A percentile compares a stretch with the other conserved stretches of the same genome.
phyloP scores from a whole-genome alignment of 2,113 vertebrate species.

The Dicrurus megarhynchus region DNA sequence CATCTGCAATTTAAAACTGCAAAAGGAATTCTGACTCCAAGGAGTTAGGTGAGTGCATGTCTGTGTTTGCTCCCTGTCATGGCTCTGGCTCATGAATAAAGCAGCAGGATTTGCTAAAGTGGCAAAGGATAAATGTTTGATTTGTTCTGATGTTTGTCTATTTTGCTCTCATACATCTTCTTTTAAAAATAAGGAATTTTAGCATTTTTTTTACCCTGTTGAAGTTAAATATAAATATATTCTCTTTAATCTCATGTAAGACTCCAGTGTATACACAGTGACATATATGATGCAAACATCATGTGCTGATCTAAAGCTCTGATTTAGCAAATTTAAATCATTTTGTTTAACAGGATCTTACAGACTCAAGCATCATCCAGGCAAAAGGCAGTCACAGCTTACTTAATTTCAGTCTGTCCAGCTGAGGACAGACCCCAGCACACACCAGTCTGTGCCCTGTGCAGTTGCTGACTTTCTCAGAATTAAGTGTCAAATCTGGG shows the following conservation, averaged over 20 bases:
- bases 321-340: neutral
- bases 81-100: neutral
- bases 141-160: neutral
- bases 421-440: neutral
- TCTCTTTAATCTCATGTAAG: neutral
- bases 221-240: neutral
- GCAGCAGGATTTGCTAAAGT: neutral
- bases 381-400: neutral
- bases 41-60: constrained; percentile 60
- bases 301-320: neutral
- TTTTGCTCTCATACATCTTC: neutral
- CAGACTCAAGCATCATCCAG: neutral
- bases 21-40: neutral
- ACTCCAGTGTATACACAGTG: no score
- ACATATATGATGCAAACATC: neutral
- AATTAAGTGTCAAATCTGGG: neutral
- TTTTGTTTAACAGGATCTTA: neutral
- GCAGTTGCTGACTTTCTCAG: neutral
- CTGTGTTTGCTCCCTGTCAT: neutral
- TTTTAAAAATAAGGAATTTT: neutral
- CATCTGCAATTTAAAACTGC: constrained; percentile 18
- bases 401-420: neutral
- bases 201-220: neutral
- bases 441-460: neutral
- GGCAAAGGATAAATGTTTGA: neutral